Base-by-base conservation (phyloP, 2,888 invertebrate genomes). In the Sminthurinus aureus region DNA sequence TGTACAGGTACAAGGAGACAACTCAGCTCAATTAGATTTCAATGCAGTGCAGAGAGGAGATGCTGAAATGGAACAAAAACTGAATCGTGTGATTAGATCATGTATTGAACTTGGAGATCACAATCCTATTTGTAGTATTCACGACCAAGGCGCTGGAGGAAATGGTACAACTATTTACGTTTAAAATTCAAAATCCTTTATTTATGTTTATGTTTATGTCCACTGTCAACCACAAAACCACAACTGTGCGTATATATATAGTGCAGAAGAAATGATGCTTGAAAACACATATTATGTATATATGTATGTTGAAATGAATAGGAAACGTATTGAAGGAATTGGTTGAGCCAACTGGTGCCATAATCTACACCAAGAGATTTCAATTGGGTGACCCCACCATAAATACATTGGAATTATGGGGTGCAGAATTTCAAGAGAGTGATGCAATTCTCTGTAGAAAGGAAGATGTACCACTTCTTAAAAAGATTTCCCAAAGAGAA, bases 101-200 rank as follows among this genome's bases (percentile, higher is more conserved):
- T 99, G 99, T 89, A 92, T 96, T 58, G 99, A 99, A 91, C 91
- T 95, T 90, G 93, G 93, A 0, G 92, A 93, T 0, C 91, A 92
- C 18, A 98, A 99, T 91, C 98, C 98, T 1, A 97, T 99, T 88
- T 92, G 93, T 89, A 95, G 98, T 93, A 98, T 99, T 89, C 99
- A 99, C 90, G 99, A 99, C 91, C 99, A 99, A 92, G 99, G 99
- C 24, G 99, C 99, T 12, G 99, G 99, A n/a, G 99, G 99, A 51
- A 96, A 97, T 90, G 96, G 92, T 91, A 89, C 85, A 81, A 38
- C 38, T 38, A 38, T 6, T 38, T 38, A 38, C 6, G 13, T 74
- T 38, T 38, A n/a, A 79, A 38, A 64, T n/a, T n/a, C n/a, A n/a
- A 52, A 13, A 8, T 79, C 67, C 67, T 8, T 22, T 79, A 26